phyloP scores from a whole-genome alignment of 1,140 invertebrate species.

The Spodoptera litura region DNA sequence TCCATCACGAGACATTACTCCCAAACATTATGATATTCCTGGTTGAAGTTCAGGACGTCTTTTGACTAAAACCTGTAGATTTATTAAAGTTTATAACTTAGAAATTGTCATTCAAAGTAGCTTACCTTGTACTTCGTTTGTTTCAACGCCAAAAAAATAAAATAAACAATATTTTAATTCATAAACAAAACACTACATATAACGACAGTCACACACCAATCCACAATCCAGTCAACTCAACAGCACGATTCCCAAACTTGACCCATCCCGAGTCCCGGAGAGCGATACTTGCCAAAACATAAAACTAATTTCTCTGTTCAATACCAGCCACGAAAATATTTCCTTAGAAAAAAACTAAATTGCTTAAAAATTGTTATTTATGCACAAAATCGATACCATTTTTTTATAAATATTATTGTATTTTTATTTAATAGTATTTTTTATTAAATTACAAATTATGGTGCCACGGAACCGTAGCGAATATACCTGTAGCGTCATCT shows the following conservation, averaged over 20 bases:
- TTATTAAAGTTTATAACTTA: conserved; percentile 48
- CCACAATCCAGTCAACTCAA: conserved; percentile 51
- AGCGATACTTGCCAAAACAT: conserved; percentile 30
- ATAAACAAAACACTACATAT: conserved; percentile 69
- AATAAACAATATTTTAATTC: conserved; percentile 54
- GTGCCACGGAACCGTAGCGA: no score
- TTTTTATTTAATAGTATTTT: no score
- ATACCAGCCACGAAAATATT: conserved; percentile 1
- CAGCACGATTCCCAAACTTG: conserved; percentile 40
- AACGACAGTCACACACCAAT: conserved; percentile 57
- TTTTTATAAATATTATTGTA: no score
- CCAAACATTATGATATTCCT: conserved; percentile 24
- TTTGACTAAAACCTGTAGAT: conserved; percentile 5
- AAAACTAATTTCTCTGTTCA: neutral
- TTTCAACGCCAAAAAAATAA: conserved; percentile 46
- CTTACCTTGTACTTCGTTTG: conserved; percentile 58
- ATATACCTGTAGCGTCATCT: no score
- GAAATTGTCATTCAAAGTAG: conserved; percentile 49
- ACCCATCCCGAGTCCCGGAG: conserved; percentile 37
- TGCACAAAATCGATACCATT: no score
- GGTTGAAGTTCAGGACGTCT: neutral
- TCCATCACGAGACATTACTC: neutral
- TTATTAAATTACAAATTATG: no score
- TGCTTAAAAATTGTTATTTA: neutral
- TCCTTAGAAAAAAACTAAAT: neutral